Conservation (phyloP, 2,797 vertebrate genomes). For the Poeciliopsis gracilis region DNA sequence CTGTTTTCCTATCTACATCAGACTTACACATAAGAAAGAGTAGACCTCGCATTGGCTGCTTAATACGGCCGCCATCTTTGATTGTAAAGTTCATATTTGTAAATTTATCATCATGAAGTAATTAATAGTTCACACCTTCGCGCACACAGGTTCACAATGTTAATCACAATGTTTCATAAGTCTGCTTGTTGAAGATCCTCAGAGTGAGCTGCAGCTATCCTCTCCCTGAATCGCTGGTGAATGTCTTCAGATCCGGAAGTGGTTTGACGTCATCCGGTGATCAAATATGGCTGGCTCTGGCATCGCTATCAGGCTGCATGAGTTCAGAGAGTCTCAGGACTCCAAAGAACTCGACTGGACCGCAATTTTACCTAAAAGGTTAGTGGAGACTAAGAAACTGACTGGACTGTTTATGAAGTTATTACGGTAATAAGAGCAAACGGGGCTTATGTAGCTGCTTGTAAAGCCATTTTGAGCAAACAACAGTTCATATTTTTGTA, state of each 20-base stretch:
- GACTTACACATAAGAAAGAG: no score
- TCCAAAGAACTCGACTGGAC: not conserved
- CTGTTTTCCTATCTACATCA: no score
- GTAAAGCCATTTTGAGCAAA: not conserved
- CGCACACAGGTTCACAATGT: not conserved
- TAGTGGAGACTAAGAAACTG: slow-evolving; percentile 4
- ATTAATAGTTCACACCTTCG: not conserved
- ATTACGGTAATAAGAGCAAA: not conserved
- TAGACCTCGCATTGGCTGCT: no score
- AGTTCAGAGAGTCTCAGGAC: slow-evolving; percentile 61
- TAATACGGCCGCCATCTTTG: no score
- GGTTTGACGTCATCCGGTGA: not conserved
- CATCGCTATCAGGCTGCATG: slow-evolving; percentile 65
- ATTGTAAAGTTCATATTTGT: no score
- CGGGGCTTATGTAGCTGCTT: not conserved
- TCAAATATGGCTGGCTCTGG: slow-evolving; percentile 66
- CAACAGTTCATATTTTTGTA: not conserved
- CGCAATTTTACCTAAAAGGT: slow-evolving; percentile 10
- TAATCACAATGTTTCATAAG: not conserved
- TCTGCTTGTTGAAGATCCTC: not conserved
- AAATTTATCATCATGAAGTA: no score
- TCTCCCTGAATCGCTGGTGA: not conserved
- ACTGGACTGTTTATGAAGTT: not conserved
- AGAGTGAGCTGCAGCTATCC: not conserved
- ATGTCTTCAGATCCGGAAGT: not conserved